Evolutionary conservation across 1,140 invertebrate genomes (phyloP).

Genomic region (Caenorhabditis latens): DNA sequence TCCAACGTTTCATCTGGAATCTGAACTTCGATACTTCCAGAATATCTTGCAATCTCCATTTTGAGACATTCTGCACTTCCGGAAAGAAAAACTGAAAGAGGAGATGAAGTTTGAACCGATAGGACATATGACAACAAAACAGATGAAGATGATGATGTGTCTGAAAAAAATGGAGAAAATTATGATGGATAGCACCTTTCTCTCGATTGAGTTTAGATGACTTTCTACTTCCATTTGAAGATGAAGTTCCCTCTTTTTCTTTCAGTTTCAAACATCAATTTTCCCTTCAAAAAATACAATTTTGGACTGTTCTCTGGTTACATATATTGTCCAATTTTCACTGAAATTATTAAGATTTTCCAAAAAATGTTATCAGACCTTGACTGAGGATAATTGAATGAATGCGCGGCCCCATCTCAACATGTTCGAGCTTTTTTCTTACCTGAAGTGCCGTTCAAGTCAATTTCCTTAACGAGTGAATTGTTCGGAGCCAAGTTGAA

Average conservation of each 20-base stretch:
- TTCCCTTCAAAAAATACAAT: too few species aligned
- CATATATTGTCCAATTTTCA: too few species aligned
- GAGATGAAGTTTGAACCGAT: slow-evolving; percentile 19
- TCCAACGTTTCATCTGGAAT: slow-evolving; percentile 17
- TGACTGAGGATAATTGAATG: too few species aligned
- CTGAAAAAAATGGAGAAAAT: slow-evolving; percentile 27
- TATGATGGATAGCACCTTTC: slow-evolving; percentile 4
- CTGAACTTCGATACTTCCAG: background rate
- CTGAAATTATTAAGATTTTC: too few species aligned
- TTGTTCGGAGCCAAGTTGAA: background rate
- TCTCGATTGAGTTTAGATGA: too few species aligned
- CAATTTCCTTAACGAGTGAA: background rate
- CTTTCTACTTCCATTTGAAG: too few species aligned
- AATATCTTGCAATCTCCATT: background rate
- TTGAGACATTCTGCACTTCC: background rate
- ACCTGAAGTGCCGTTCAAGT: background rate
- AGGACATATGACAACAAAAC: background rate
- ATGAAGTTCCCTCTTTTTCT: too few species aligned
- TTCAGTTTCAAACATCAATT: too few species aligned
- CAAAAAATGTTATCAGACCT: too few species aligned
- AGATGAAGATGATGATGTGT: slow-evolving; percentile 17
- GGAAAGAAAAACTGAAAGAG: slow-evolving; percentile 2
- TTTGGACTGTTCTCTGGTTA: too few species aligned
- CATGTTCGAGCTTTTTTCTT: background rate
- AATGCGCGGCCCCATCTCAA: background rate